Evolutionary conservation across 2,888 invertebrate genomes (phyloP).

Genomic region (Exocentrus adspersus): DNA sequence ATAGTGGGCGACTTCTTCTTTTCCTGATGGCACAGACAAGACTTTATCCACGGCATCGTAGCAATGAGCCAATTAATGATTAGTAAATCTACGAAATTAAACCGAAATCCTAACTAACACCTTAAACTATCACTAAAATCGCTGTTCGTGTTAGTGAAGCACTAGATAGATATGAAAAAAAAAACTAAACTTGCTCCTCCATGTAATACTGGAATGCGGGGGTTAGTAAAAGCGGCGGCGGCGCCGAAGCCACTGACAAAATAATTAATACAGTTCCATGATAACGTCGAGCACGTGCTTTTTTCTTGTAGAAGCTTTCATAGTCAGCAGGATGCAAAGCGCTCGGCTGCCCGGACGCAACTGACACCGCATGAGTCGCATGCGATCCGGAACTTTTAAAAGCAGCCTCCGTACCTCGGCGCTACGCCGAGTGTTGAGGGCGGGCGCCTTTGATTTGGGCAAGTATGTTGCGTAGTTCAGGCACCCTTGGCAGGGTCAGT

Average conservation of each 20-base stretch:
- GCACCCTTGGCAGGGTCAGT: slow-evolving; percentile 13
- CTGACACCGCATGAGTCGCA: slow-evolving; percentile 48
- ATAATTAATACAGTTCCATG: slow-evolving; percentile 32
- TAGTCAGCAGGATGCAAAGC: slow-evolving; percentile 47
- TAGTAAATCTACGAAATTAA: slow-evolving; percentile 2
- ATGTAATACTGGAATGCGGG: slow-evolving; percentile 16
- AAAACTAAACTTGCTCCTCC: slow-evolving; percentile 18
- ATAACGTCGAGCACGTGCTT: slow-evolving; percentile 45
- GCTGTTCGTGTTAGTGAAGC: slow-evolving; percentile 27
- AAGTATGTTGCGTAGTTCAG: slow-evolving; percentile 15
- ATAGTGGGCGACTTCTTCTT: slow-evolving; percentile 63
- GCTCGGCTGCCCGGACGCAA: slow-evolving; percentile 61
- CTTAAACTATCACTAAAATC: slow-evolving; percentile 20
- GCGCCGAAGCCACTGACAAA: slow-evolving; percentile 10
- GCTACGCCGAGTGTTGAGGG: slow-evolving; percentile 41
- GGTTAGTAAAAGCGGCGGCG: slow-evolving; percentile 33
- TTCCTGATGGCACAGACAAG: slow-evolving; percentile 64
- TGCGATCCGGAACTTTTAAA: slow-evolving; percentile 45
- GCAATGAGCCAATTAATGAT: slow-evolving; percentile 17
- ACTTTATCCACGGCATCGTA: slow-evolving; percentile 65
- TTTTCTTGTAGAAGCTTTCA: slow-evolving; percentile 30
- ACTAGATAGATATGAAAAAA: too few species aligned
- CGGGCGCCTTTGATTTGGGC: slow-evolving; percentile 24
- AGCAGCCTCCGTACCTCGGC: slow-evolving; percentile 33
- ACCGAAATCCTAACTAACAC: slow-evolving; percentile 14